These are phyloP conservation scores for Sinhomidia bicolor DNA, from an alignment of 2,888 invertebrate species.

Conservation along the genomic window DNA sequence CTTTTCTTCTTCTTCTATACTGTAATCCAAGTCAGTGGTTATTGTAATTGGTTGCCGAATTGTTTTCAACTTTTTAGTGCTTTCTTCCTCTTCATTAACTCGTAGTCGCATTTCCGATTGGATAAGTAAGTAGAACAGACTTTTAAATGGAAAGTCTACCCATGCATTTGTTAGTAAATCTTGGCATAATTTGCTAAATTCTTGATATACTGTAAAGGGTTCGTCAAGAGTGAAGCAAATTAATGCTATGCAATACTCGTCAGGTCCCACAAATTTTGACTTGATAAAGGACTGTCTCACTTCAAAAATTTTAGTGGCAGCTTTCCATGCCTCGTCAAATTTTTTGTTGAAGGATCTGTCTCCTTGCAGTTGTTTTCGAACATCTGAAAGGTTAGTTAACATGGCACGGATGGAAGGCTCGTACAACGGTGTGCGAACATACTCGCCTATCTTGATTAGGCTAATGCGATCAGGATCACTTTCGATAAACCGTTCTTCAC, in stretches of 20 bases:
- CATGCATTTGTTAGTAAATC: slow-evolving; percentile 38
- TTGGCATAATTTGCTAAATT: slow-evolving; percentile 58
- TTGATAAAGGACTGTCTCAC: slow-evolving; percentile 1
- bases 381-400: slow-evolving; percentile 52
- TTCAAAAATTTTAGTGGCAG: slow-evolving; percentile 57
- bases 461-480: slow-evolving; percentile 22
- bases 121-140: slow-evolving; percentile 65
- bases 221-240: slow-evolving; percentile 68
- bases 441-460: slow-evolving; percentile 61
- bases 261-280: slow-evolving; percentile 53
- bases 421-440: slow-evolving; percentile 60
- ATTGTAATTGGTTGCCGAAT: slow-evolving; percentile 35
- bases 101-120: slow-evolving; percentile 67
- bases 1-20: slow-evolving; percentile 53
- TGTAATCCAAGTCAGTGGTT: slow-evolving; percentile 49
- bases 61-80: not conserved
- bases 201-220: slow-evolving; percentile 63
- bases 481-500: slow-evolving; percentile 59
- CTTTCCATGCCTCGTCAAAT: slow-evolving; percentile 60
- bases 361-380: slow-evolving; percentile 48
- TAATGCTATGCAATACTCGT: slow-evolving; percentile 68
- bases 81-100: not conserved
- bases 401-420: slow-evolving; percentile 70
- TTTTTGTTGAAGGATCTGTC: slow-evolving; percentile 17
- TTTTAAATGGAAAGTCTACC: slow-evolving; percentile 66